Evolutionary conservation across 2,888 invertebrate species (phyloP).

Genomic region (Lasioglossum morio): DNA sequence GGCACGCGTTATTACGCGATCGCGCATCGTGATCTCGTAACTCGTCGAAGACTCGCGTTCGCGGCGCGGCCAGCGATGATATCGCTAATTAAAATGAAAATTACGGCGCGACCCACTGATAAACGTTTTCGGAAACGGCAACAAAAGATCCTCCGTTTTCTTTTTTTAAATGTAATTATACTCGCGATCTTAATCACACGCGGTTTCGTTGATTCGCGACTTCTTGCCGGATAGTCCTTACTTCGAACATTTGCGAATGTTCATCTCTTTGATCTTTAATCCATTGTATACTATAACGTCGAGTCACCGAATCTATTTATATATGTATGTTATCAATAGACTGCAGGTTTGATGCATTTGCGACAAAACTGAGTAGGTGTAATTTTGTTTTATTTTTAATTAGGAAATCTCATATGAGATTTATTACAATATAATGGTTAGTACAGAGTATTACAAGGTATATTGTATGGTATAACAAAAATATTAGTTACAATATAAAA

Average conservation of each 20-base stretch:
- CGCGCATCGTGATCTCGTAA: not conserved
- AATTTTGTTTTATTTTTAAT: too few relatives aligned
- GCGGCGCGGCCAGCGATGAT: not conserved
- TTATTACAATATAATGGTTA: too few relatives aligned
- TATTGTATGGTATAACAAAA: too few relatives aligned
- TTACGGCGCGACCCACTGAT: slow-evolving; percentile 18
- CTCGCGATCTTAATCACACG: slow-evolving; percentile 60
- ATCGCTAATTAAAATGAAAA: slow-evolving; percentile 50
- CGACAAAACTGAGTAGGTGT: too few relatives aligned
- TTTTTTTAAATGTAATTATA: slow-evolving; percentile 58
- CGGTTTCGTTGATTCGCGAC: not conserved
- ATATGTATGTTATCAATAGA: not conserved
- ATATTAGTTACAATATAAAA: too few relatives aligned
- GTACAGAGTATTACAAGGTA: too few relatives aligned
- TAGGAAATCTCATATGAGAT: too few relatives aligned
- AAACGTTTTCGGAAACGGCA: slow-evolving; percentile 36
- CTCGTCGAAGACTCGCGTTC: not conserved
- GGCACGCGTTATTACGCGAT: not conserved
- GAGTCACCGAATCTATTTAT: not conserved
- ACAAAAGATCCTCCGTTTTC: slow-evolving; percentile 58
- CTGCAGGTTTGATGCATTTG: too few relatives aligned
- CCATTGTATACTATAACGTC: not conserved
- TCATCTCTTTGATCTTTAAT: not conserved
- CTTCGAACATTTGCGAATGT: not conserved
- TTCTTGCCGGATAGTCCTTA: not conserved